Percentiles rank a stretch among this genome's conserved stretches.
These are phyloP conservation scores for Cairina moschata DNA, from an alignment of 2,113 vertebrate genomes.

Conservation along the genomic window DNA sequence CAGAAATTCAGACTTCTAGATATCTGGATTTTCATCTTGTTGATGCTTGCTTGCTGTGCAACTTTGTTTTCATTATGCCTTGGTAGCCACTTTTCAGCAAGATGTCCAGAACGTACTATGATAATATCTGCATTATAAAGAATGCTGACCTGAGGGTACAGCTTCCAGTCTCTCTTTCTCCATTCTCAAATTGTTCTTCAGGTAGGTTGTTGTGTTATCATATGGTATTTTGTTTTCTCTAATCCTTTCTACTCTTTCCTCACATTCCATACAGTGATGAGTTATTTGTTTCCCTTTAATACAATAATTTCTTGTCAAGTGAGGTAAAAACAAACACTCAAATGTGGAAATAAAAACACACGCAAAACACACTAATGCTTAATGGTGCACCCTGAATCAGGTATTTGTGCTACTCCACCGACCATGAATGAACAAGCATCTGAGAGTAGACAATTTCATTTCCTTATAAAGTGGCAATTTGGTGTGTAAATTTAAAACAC, in stretches of 20 bases:
- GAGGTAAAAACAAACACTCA: neutral
- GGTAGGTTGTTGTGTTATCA: neutral
- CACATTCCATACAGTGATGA: neutral
- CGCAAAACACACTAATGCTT: neutral
- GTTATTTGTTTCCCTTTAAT: neutral
- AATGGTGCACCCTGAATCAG: neutral
- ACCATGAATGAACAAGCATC: fast-evolving
- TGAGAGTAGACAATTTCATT: neutral
- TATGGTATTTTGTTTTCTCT: neutral
- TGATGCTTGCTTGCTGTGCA: neutral
- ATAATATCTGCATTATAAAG: neutral
- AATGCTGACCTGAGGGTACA: neutral
- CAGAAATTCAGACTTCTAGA: neutral
- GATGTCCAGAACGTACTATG: neutral
- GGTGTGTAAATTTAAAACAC: neutral
- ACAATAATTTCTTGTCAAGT: neutral
- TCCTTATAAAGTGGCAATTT: neutral
- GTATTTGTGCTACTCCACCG: neutral
- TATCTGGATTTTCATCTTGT: neutral
- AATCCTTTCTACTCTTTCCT: neutral
- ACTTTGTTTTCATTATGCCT: neutral
- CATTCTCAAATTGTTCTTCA: neutral
- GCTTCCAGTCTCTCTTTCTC: neutral
- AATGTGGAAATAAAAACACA: neutral
- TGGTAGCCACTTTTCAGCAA: neutral